Evolutionary conservation across 2,797 vertebrate genomes (phyloP).

Genomic region (Borostomias antarcticus): DNA sequence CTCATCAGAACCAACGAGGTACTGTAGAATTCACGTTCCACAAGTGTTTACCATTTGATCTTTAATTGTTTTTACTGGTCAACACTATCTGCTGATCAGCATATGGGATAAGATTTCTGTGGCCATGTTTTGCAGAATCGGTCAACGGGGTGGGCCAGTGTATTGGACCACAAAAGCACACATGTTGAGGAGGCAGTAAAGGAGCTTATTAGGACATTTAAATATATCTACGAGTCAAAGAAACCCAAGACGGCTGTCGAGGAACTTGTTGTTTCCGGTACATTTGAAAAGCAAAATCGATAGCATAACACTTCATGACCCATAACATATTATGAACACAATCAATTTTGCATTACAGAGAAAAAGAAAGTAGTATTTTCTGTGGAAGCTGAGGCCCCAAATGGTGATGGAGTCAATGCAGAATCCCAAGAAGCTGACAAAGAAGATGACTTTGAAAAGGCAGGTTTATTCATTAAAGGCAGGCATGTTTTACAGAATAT

Average conservation of each 20-base stretch:
- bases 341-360: constrained; percentile 33
- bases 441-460: constrained; percentile 80
- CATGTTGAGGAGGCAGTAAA: constrained; percentile 74
- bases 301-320: background rate
- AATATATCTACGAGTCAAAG: constrained; percentile 67
- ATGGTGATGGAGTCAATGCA: constrained; percentile 39
- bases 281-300: background rate
- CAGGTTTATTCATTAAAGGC: constrained; percentile 45
- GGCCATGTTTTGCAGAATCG: constrained; percentile 61
- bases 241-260: constrained; percentile 41
- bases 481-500: constrained; percentile 3
- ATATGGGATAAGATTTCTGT: background rate
- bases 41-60: background rate
- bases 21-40: background rate
- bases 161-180: constrained; percentile 75
- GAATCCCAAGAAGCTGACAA: constrained; percentile 54
- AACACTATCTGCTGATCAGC: background rate
- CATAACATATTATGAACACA: background rate
- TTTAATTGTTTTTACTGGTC: no score
- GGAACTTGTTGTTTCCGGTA: constrained; percentile 59
- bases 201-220: constrained; percentile 74
- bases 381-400: constrained; percentile 25
- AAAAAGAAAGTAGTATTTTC: constrained; percentile 60
- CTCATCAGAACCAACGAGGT: constrained; percentile 80
- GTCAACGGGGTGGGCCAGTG: constrained; percentile 71